phyloP scores from a whole-genome alignment of 1,140 invertebrate genomes.

The Streblospio benedicti region DNA sequence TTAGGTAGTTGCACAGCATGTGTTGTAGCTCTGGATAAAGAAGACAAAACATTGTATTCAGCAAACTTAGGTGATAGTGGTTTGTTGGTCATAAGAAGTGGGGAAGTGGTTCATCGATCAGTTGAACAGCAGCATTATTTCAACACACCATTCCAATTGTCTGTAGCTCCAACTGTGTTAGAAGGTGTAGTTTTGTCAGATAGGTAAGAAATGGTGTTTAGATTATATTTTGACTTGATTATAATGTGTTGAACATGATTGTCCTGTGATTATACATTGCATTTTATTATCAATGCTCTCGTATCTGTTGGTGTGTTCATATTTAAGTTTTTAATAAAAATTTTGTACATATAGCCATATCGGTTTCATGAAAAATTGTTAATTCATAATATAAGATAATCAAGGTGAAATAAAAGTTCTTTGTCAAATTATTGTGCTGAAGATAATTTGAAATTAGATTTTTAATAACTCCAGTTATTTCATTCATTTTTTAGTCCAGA shows the following conservation, averaged over 20 bases:
- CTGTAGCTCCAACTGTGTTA: conserved; percentile 80
- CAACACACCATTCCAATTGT: conserved; percentile 94
- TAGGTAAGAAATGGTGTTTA: conserved; percentile 60
- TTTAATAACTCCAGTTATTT: too few relatives aligned
- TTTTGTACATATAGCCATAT: too few relatives aligned
- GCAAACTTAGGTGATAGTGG: conserved; percentile 98
- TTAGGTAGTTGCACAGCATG: conserved; percentile 93
- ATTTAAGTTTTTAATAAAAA: neutral
- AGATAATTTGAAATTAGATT: too few relatives aligned
- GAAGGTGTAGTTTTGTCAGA: conserved; percentile 75
- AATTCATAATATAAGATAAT: too few relatives aligned
- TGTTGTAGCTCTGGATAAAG: conserved; percentile 82
- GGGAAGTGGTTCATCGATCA: conserved; percentile 76
- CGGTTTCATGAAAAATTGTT: too few relatives aligned
- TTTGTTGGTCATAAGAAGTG: conserved; percentile 79
- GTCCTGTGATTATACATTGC: neutral
- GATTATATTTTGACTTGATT: conserved; percentile 12
- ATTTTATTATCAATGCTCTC: neutral
- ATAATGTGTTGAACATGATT: conserved; percentile 16
- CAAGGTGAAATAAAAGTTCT: too few relatives aligned
- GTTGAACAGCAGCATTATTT: conserved; percentile 97
- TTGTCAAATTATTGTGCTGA: too few relatives aligned
- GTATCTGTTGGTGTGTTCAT: neutral
- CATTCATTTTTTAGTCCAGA: conserved; percentile 67
- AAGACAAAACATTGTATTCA: conserved; percentile 79